Base-by-base conservation (phyloP, 2,797 vertebrate species). In the Podarcis lilfordi region DNA sequence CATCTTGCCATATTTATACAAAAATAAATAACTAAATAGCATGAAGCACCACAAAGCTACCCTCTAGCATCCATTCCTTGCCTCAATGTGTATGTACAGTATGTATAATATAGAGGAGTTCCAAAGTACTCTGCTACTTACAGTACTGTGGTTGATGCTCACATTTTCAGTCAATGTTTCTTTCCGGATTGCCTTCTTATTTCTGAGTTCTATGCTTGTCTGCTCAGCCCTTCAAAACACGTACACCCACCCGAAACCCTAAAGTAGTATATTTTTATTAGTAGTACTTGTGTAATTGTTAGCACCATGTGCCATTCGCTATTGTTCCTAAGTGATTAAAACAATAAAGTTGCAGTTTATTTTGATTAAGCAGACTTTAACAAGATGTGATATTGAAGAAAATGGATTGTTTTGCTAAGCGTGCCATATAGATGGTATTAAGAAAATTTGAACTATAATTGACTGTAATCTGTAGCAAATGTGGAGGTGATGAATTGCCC, bases 381-480 rank as follows among this genome's bases (percentile, higher is more conserved):
- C 61, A 75, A 89, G 66, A n/a, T 80, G 81, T 32, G 66, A 50
- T 83, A 32, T n/a, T 69, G 69, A 40, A 66, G 55, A 75, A 75
- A 68, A 85, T 80, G 9, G 79, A 85, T 89, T 80, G 59, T 75
- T 50, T 81, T 25, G 84, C 72, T 37, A 85, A 40, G 72, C 40
- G 72, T 85, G 55, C 17, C 76, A 85, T 68, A 74, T 74, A 89
- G 55, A 69, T 80, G 71, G 7, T 80, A 81, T 81, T 66, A 84
- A 84, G 35, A 45, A 80, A 88, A 59, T 80, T 29, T 80, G 71
- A 76, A 82, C 43, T 69, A 40, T 82, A 89, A 89, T 77, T 89
- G 45, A 68, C 78, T 81, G 11, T 89, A 85, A 85, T 76, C 35
- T 55, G 43, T 86, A 76, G 77, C 78, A 76, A 89, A 89, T 59